A percentile compares a stretch with the other conserved stretches of the same genome.
phyloP scores from a whole-genome alignment of 2,113 vertebrate species.

The Empidonax alnorum region DNA sequence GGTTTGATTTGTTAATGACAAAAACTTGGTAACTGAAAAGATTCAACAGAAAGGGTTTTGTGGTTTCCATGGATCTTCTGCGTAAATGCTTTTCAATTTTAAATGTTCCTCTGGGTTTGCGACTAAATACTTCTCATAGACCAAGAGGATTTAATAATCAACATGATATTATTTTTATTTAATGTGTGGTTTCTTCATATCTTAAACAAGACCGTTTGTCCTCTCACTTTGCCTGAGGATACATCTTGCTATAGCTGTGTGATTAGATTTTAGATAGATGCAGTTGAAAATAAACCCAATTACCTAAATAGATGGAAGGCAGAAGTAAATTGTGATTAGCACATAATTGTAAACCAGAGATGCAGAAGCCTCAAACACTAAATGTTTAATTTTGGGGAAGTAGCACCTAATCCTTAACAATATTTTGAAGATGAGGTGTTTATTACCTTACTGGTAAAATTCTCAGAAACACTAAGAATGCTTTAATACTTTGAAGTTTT shows the following conservation, averaged over 20 bases:
- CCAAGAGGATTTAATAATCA: conserved; percentile 47
- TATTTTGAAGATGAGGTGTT: neutral
- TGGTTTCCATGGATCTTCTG: conserved; percentile 22
- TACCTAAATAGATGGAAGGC: conserved; percentile 31
- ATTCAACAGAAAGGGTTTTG: neutral
- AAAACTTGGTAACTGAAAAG: conserved; percentile 4
- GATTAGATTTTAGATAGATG: conserved; percentile 56
- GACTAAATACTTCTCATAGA: conserved; percentile 16
- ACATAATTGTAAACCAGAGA: conserved; percentile 11
- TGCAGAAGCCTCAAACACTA: neutral
- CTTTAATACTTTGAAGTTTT: neutral
- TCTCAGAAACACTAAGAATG: neutral
- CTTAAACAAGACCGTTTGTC: conserved; percentile 46
- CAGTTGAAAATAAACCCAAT: conserved; percentile 50
- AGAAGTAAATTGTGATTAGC: conserved; percentile 49
- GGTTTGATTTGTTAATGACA: neutral
- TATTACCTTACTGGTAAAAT: neutral
- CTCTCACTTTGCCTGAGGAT: conserved; percentile 50
- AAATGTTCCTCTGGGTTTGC: conserved; percentile 43
- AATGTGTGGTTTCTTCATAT: conserved; percentile 30
- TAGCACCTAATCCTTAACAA: neutral
- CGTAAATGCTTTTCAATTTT: conserved; percentile 13
- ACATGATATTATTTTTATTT: conserved; percentile 56
- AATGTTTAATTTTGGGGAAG: conserved; percentile 7
- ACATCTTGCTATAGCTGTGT: conserved; percentile 9